Percentiles rank a stretch among this genome's conserved stretches.
Evolutionary conservation across 1,140 invertebrate genomes (phyloP).

Genomic region (Lucilia cuprina): DNA sequence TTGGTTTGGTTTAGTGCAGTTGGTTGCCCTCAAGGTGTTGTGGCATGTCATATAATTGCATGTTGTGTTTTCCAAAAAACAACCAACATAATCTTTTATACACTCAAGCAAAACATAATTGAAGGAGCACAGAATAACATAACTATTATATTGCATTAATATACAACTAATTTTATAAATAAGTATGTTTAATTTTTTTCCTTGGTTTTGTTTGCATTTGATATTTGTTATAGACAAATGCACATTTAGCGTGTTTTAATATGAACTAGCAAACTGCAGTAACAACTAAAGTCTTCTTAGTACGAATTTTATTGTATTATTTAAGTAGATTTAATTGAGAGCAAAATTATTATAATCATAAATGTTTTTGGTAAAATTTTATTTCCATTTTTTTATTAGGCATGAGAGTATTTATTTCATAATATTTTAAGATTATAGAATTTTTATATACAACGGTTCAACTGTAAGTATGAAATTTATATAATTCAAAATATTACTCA

Average conservation of each 20-base stretch:
- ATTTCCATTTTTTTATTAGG: no score
- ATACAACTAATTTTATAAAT: not conserved
- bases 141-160: not conserved
- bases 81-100: not conserved
- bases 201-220: not conserved
- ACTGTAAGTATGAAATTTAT: no score
- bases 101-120: not conserved
- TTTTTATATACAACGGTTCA: no score
- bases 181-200: not conserved
- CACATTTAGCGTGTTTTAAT: not conserved
- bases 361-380: no score
- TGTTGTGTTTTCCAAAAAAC: not conserved
- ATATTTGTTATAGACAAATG: not conserved
- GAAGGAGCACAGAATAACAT: not conserved
- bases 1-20: slow-evolving; percentile 12
- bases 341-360: not conserved
- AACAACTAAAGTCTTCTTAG: not conserved
- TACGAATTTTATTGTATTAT: not conserved
- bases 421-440: no score
- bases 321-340: not conserved
- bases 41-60: slow-evolving; percentile 15
- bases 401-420: no score
- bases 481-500: no score
- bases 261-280: not conserved
- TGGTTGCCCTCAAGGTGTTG: slow-evolving; percentile 27